Conservation (phyloP, 2,888 invertebrate species). For the Norana najaformis region DNA sequence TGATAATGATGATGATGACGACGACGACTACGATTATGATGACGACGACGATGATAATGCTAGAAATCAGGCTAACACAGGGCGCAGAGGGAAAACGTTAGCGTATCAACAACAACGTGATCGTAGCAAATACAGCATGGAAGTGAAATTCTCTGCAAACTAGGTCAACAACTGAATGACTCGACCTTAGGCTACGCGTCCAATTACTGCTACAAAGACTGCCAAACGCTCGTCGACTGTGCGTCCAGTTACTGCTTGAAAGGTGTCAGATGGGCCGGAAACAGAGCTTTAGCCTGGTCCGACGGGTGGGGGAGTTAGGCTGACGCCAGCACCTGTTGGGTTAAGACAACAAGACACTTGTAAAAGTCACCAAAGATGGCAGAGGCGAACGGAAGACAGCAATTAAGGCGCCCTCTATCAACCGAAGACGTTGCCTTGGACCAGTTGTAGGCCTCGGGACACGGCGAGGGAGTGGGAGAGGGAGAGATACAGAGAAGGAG, state of each 20-base stretch:
- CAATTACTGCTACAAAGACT: too few species aligned
- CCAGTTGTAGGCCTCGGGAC: too few species aligned
- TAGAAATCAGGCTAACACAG: too few species aligned
- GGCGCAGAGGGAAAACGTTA: too few species aligned
- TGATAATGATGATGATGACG: too few species aligned
- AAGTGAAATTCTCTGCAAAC: too few species aligned
- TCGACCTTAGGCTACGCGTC: too few species aligned
- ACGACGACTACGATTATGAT: too few species aligned
- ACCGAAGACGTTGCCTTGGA: not conserved
- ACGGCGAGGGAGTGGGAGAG: not conserved
- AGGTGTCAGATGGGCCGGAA: not conserved
- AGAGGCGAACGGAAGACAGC: not conserved
- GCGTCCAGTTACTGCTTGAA: not conserved
- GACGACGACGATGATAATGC: too few species aligned
- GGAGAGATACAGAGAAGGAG: not conserved
- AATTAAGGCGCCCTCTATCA: not conserved
- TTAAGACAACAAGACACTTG: not conserved
- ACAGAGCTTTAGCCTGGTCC: not conserved
- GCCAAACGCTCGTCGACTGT: not conserved
- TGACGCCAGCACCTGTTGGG: not conserved
- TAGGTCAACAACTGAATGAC: too few species aligned
- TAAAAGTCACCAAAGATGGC: not conserved
- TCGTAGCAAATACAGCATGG: too few species aligned
- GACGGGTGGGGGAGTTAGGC: not conserved
- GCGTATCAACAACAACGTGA: too few species aligned